Evolutionary conservation across 1,140 invertebrate species (phyloP).

Genomic region (Reticulitermes speratus): DNA sequence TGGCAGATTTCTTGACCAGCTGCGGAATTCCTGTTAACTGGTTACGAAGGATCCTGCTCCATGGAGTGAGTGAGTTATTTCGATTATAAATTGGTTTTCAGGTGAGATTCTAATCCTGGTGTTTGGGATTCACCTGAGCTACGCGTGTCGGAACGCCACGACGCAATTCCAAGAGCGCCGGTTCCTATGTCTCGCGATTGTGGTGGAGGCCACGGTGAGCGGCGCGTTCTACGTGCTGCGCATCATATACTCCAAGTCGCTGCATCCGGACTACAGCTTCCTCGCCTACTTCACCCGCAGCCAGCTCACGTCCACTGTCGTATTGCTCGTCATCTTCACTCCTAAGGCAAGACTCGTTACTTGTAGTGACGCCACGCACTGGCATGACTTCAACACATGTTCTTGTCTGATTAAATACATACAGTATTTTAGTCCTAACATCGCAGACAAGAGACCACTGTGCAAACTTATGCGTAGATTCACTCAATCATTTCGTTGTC

Average conservation of each 20-base stretch:
- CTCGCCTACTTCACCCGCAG: conserved; percentile 69
- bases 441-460: too few relatives aligned
- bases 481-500: too few relatives aligned
- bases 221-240: conserved; percentile 65
- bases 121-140: conserved; percentile 80
- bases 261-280: conserved; percentile 69
- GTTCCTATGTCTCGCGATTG: conserved; percentile 73
- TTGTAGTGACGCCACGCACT: neutral
- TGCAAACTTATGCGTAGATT: too few relatives aligned
- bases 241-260: conserved; percentile 57
- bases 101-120: conserved; percentile 80
- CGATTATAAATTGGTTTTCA: conserved; percentile 39
- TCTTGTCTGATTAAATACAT: too few relatives aligned
- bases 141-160: conserved; percentile 77
- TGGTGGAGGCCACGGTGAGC: conserved; percentile 72
- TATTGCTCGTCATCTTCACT: conserved; percentile 71
- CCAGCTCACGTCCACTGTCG: conserved; percentile 74
- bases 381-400: too few relatives aligned
- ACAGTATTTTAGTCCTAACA: too few relatives aligned
- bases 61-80: too few relatives aligned
- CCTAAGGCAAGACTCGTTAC: conserved; percentile 59
- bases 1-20: too few relatives aligned
- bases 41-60: too few relatives aligned
- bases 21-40: too few relatives aligned
- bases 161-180: conserved; percentile 78